Conservation (phyloP, 2,888 invertebrate genomes). For the Caenorhabditis virilis region DNA sequence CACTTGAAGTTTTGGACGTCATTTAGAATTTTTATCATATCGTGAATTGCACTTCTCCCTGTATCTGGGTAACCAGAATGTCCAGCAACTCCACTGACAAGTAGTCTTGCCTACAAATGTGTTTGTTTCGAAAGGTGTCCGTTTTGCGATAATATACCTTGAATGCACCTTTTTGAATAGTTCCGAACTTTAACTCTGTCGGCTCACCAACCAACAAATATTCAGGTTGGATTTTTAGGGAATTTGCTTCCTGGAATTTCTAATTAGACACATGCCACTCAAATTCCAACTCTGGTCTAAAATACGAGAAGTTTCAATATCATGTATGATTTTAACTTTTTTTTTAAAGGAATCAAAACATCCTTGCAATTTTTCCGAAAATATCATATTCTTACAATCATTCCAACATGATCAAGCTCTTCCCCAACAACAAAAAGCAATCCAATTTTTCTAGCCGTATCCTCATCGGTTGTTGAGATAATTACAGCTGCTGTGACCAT, state of each 20-base stretch:
- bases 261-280: too few species aligned
- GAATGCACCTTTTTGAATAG: slow-evolving; percentile 63
- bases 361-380: slow-evolving; percentile 5
- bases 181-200: slow-evolving; percentile 62
- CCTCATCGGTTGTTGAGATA: slow-evolving; percentile 40
- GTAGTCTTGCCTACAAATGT: slow-evolving; percentile 35
- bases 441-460: slow-evolving; percentile 52
- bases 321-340: too few species aligned
- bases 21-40: slow-evolving; percentile 55
- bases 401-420: slow-evolving; percentile 64
- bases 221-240: slow-evolving; percentile 52
- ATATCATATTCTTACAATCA: slow-evolving; percentile 53
- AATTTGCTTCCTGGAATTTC: slow-evolving; percentile 59
- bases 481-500: slow-evolving; percentile 61
- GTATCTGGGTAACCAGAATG: slow-evolving; percentile 62
- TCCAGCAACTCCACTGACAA: slow-evolving; percentile 49
- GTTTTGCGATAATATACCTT: slow-evolving; percentile 55
- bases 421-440: slow-evolving; percentile 66
- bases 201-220: slow-evolving; percentile 67
- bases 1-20: slow-evolving; percentile 53
- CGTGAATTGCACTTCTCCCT: slow-evolving; percentile 62
- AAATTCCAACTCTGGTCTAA: too few species aligned
- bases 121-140: not conserved
- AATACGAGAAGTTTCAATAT: too few species aligned
- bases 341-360: not conserved